Conservation (phyloP, 2,888 invertebrate species). For the Erpobdella octoculata region DNA sequence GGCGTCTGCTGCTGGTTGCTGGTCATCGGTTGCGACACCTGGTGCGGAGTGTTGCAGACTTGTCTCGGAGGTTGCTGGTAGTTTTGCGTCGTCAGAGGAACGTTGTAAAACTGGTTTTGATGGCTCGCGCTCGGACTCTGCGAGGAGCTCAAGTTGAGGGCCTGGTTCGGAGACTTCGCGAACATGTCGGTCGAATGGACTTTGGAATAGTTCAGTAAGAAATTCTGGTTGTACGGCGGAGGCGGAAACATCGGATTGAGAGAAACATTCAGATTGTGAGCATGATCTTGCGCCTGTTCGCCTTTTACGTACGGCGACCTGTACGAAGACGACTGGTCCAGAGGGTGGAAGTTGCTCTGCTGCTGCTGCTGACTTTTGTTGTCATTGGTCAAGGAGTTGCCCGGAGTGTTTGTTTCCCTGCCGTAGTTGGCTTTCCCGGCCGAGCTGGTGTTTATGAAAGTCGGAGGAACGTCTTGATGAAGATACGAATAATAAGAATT, state of each 20-base stretch:
- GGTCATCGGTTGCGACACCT: not conserved
- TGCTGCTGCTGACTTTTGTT: not conserved
- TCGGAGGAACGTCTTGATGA: conserved; percentile 9
- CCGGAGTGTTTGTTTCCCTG: conserved; percentile 16
- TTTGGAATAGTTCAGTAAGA: conserved; percentile 21
- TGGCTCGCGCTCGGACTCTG: conserved; percentile 24
- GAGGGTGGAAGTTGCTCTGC: conserved; percentile 11
- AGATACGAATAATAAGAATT: conserved; percentile 20
- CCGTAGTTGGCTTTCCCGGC: conserved; percentile 4
- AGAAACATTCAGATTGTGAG: not conserved
- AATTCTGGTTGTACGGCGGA: conserved; percentile 24
- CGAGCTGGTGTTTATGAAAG: conserved; percentile 14
- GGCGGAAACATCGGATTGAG: conserved; percentile 12
- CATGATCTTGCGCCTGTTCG: not conserved
- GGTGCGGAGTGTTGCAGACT: not conserved
- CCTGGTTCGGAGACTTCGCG: conserved; percentile 11
- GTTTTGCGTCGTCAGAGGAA: conserved; percentile 7
- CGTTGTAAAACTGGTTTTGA: conserved; percentile 1
- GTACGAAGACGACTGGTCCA: not conserved
- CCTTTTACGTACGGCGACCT: not conserved
- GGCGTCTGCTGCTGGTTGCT: not conserved
- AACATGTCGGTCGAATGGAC: not conserved
- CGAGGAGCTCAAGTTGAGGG: conserved; percentile 20
- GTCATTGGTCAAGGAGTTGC: conserved; percentile 1
- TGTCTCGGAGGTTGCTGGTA: conserved; percentile 16